Percentiles rank a stretch among this genome's conserved stretches.
These are phyloP conservation scores for Lycopodina hypogea DNA, from an alignment of 37 sponge, comb jelly and placozoan species.

Conservation along the genomic window DNA sequence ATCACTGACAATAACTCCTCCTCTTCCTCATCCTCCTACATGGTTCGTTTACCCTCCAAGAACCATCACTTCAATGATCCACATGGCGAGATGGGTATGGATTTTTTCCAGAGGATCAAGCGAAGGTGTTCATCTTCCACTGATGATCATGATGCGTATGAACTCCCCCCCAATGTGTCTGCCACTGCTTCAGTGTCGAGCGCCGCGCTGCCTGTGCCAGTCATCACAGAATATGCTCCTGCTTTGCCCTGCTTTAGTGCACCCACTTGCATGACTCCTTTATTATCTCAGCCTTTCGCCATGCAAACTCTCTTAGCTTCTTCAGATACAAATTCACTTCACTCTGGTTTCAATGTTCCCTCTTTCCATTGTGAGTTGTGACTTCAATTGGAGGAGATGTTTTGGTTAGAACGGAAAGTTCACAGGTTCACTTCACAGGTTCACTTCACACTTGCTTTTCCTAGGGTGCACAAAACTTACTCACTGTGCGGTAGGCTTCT, in stretches of 20 bases:
- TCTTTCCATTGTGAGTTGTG: slow-evolving; percentile 8
- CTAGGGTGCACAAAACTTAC: too few species aligned
- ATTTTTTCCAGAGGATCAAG: background rate
- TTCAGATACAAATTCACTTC: background rate
- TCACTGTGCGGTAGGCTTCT: too few species aligned
- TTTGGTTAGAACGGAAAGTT: too few species aligned
- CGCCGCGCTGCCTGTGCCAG: slow-evolving; percentile 2
- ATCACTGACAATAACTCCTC: background rate
- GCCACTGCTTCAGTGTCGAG: background rate
- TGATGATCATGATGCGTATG: background rate
- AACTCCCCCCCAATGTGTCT: background rate
- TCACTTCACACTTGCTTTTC: too few species aligned
- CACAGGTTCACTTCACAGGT: too few species aligned
- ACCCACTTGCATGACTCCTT: background rate
- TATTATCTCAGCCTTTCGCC: background rate
- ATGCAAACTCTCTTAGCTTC: slow-evolving; percentile 16
- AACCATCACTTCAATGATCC: background rate
- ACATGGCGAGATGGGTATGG: background rate
- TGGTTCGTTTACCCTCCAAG: background rate
- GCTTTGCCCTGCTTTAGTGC: background rate
- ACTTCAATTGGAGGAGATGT: background rate
- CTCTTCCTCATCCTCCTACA: background rate
- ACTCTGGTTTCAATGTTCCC: background rate
- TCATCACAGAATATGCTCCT: slow-evolving; percentile 17
- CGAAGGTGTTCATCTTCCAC: slow-evolving; percentile 11